phyloP scores from a whole-genome alignment of 2,797 vertebrate species.

The Rhinogobio ventralis region DNA sequence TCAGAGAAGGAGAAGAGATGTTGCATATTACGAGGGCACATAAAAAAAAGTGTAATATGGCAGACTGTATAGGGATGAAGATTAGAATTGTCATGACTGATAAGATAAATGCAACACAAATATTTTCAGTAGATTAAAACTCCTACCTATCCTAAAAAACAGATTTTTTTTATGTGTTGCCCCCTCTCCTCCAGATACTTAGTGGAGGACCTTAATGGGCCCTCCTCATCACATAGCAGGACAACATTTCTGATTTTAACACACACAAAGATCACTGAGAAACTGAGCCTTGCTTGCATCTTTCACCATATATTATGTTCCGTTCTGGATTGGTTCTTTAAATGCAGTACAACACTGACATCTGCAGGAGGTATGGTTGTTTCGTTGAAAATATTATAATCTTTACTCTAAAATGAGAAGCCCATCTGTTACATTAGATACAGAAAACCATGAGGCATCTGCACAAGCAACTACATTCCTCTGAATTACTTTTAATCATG shows the following conservation, averaged over 20 bases:
- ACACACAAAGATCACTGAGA: not conserved
- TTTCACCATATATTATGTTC: not conserved
- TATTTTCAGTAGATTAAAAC: not conserved
- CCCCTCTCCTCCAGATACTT: not conserved
- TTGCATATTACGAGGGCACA: no score
- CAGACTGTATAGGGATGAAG: not conserved
- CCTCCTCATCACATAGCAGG: no score
- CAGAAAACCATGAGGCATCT: not conserved
- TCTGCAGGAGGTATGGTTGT: not conserved
- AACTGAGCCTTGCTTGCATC: not conserved
- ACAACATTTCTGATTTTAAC: not conserved
- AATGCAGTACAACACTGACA: constrained; percentile 17
- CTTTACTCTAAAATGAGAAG: not conserved
- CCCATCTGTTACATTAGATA: not conserved
- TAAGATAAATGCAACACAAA: not conserved
- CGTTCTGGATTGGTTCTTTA: not conserved
- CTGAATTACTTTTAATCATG: not conserved
- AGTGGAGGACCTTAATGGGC: not conserved
- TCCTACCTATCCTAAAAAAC: not conserved
- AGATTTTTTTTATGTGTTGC: not conserved
- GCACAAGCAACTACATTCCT: no score
- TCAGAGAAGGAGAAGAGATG: no score
- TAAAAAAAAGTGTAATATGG: no score
- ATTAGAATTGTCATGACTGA: no score
- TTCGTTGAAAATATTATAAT: not conserved